phyloP scores from a whole-genome alignment of 2,797 vertebrate species.

The Crocidura indochinensis region DNA sequence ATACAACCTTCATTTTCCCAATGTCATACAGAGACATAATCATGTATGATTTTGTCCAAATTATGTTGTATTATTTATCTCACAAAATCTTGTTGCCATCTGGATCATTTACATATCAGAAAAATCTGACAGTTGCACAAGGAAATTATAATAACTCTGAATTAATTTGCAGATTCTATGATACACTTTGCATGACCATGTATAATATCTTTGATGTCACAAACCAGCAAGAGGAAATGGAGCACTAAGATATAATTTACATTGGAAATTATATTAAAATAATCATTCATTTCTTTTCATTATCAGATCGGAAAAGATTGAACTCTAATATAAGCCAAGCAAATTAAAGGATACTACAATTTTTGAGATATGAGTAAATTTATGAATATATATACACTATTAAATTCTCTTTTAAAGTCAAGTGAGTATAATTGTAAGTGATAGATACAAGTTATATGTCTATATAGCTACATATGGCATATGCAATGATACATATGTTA shows the following conservation, averaged over 20 bases:
- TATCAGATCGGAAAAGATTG: constrained; percentile 33
- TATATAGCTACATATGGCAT: too few species aligned
- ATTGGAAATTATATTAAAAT: constrained; percentile 64
- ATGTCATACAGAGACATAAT: background rate
- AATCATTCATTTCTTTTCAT: background rate
- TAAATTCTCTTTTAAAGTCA: background rate
- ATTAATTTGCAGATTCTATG: constrained; percentile 63
- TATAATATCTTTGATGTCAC: constrained; percentile 44
- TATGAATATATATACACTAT: background rate
- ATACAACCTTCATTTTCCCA: background rate
- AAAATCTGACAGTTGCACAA: constrained; percentile 24
- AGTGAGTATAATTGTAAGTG: background rate
- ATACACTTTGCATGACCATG: constrained; percentile 23
- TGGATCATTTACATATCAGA: constrained; percentile 72
- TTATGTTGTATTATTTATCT: constrained; percentile 50
- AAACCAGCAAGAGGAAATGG: constrained; percentile 28
- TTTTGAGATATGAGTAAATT: background rate
- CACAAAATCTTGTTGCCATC: constrained; percentile 64
- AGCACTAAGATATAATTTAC: constrained; percentile 49
- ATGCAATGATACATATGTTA: background rate
- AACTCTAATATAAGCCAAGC: constrained; percentile 47
- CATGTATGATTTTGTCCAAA: constrained; percentile 49
- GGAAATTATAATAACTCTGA: constrained; percentile 67
- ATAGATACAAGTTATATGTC: too few species aligned
- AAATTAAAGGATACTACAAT: background rate